Percentiles rank a stretch among this genome's conserved stretches.
phyloP scores from a whole-genome alignment of 2,797 vertebrate species.

The Phrynocephalus vlangalii region DNA sequence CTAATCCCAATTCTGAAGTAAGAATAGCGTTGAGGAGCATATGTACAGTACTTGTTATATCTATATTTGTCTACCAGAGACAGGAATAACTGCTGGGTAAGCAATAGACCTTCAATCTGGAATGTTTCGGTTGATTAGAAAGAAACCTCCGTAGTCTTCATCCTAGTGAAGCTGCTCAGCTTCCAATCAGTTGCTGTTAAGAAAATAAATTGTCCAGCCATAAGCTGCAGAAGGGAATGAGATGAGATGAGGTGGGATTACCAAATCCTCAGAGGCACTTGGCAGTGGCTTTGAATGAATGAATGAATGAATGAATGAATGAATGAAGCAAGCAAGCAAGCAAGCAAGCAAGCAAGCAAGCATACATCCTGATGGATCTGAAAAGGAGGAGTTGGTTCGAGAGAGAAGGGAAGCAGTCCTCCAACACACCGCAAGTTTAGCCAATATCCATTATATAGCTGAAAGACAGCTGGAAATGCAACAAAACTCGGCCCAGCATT shows the following conservation, averaged over 20 bases:
- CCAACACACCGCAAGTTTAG: background rate
- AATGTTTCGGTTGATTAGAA: background rate
- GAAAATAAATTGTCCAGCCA: conserved; percentile 2
- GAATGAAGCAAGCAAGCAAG: too few relatives aligned
- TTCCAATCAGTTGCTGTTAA: conserved; percentile 4
- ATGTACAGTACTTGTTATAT: background rate
- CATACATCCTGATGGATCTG: background rate
- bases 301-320: background rate
- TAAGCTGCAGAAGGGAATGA: background rate
- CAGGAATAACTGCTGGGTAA: conserved; percentile 13
- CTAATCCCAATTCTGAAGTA: background rate
- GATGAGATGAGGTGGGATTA: background rate
- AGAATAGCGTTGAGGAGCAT: background rate
- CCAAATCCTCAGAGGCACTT: background rate
- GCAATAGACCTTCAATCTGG: conserved; percentile 1
- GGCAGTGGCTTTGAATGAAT: background rate
- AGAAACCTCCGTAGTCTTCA: conserved; percentile 1
- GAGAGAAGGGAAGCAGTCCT: background rate
- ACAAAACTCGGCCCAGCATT: background rate
- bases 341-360: conserved; percentile 4
- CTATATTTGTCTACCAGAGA: background rate
- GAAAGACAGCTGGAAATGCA: background rate
- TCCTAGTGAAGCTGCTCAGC: conserved; percentile 4
- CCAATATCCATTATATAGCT: too few relatives aligned
- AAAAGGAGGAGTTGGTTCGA: conserved; percentile 1